phyloP scores from a whole-genome alignment of 2,113 vertebrate genomes.

The Anolis sagrei region DNA sequence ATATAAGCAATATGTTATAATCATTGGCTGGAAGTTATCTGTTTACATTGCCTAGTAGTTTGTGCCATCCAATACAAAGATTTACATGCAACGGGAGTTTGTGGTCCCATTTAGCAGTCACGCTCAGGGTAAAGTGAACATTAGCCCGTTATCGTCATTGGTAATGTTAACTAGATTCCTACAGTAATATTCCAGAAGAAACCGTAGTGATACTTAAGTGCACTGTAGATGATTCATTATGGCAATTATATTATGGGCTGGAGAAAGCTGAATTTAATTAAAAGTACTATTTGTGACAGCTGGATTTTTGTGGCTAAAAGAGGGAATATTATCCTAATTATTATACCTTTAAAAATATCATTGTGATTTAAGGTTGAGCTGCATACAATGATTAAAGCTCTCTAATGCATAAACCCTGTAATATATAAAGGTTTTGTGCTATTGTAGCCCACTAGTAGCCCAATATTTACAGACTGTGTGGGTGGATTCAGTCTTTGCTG shows the following conservation, averaged over 20 bases:
- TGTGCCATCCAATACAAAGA: neutral
- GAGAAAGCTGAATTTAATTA: slow-evolving; percentile 1
- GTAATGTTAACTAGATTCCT: neutral
- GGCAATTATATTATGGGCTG: neutral
- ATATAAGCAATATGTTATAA: neutral
- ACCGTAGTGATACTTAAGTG: neutral
- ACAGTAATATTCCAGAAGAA: neutral
- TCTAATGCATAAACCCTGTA: neutral
- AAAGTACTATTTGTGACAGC: neutral
- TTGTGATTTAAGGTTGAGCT: neutral
- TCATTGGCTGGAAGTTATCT: neutral
- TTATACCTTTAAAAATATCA: neutral
- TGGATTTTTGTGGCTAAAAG: neutral
- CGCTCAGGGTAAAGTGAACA: neutral
- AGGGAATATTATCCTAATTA: neutral
- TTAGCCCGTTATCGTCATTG: neutral
- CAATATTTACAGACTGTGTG: too few species aligned
- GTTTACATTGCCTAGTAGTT: neutral
- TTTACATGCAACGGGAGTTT: neutral
- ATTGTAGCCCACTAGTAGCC: too few species aligned
- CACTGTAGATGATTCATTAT: neutral
- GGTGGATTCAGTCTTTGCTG: too few species aligned
- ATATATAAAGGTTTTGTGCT: neutral
- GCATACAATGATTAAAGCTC: too few species aligned
- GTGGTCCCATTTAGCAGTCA: neutral